Conservation (phyloP, 2,113 vertebrate genomes). For the Neomonachus schauinslandi region DNA sequence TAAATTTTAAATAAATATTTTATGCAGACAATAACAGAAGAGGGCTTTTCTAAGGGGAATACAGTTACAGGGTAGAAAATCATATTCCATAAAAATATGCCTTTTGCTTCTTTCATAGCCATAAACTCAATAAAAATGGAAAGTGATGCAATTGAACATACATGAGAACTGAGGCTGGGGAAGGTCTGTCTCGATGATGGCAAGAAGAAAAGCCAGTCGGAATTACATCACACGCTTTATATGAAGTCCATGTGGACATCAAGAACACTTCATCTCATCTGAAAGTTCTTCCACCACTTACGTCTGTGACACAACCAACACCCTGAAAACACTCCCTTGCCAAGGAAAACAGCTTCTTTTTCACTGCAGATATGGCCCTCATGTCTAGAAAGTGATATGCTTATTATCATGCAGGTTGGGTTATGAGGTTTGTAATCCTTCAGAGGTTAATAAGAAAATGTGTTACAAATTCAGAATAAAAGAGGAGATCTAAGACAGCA, state of each 20-base stretch:
- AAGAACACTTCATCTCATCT: constrained; percentile 80
- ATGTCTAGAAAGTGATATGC: constrained; percentile 62
- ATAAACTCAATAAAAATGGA: constrained; percentile 75
- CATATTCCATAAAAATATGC: constrained; percentile 74
- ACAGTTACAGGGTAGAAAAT: constrained; percentile 55
- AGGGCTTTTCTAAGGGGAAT: constrained; percentile 63
- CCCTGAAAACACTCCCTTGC: constrained; percentile 59
- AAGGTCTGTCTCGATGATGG: constrained; percentile 70
- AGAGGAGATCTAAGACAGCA: not conserved
- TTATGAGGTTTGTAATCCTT: constrained; percentile 57
- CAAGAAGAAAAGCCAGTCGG: constrained; percentile 68
- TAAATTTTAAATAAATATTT: constrained; percentile 74
- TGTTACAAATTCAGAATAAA: constrained; percentile 61
- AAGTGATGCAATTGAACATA: constrained; percentile 65
- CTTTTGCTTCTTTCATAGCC: constrained; percentile 62
- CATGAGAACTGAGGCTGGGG: constrained; percentile 66
- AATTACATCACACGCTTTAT: constrained; percentile 73
- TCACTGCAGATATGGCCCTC: constrained; percentile 63
- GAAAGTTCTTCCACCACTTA: constrained; percentile 72
- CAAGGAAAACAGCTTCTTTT: constrained; percentile 69
- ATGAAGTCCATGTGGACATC: constrained; percentile 74
- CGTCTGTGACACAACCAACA: constrained; percentile 72
- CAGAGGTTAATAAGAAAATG: constrained; percentile 70
- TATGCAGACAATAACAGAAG: constrained; percentile 62
- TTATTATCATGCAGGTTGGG: constrained; percentile 64